Base-by-base conservation (phyloP, 1,140 invertebrate genomes). In the Bemisia tabaci region DNA sequence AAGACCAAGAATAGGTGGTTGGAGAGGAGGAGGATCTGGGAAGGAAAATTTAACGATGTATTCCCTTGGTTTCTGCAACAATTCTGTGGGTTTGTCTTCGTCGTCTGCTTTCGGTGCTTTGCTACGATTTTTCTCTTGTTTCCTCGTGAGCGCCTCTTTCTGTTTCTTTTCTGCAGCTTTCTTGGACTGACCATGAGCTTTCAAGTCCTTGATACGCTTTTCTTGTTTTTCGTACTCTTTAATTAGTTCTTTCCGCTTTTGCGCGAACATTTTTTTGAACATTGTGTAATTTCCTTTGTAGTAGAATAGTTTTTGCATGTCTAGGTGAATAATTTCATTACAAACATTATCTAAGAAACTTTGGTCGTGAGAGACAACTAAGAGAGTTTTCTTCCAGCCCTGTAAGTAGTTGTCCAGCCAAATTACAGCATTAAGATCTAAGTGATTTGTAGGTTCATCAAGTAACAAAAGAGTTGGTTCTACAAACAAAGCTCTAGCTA, bases 141-240 rank as follows among this genome's bases (percentile, higher is more conserved):
- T 97, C n/a, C 94, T 83, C 0, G 92, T 96, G 0, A 96, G 79
- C 0, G 83, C 87, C 74, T 96, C 93, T 75, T 96, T 96, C 71
- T 92, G 89, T 74, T 94, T 95, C 75, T 92, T 92, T 76, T 95
- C 87, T 0, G 95, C 95, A 71, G 88, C 84, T 78, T 98, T 98
- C 75, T 93, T 95, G 2, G 94, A 97, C 73, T 95, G 89, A 62
- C 97, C 97, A 48, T 92, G 87, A 2, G 92, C 86, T 81, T 99
- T 99, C 76, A 98, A 73, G 67, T 97, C 94, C 72, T 93, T 94
- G 0, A 99, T 76, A 61, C 87, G 82, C 77, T 97, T 98, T 75
- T 98, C 95, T 77, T 99, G 97, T 75, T 98, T 97, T 75, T 99
- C 97, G 77, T 92, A 99, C 70, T 97, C 94, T 76, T 98, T 98